Evolutionary conservation across 2,888 invertebrate species (phyloP).

Genomic region (Thymelicus lineola): DNA sequence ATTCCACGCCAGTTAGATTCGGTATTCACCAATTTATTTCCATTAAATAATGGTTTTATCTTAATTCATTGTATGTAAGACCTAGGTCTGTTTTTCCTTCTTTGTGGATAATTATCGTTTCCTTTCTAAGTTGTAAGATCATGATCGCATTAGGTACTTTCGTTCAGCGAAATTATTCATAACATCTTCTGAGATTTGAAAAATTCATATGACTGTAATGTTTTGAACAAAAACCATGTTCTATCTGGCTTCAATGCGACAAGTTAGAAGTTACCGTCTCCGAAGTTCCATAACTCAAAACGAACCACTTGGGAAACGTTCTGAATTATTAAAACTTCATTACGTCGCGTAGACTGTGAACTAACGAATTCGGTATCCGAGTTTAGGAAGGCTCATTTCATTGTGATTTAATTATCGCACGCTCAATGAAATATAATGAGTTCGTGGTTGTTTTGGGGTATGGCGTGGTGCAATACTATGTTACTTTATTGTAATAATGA

Average conservation of each 20-base stretch:
- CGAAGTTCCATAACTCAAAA: slow-evolving; percentile 23
- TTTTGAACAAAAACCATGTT: background rate
- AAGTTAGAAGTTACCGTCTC: slow-evolving; percentile 1
- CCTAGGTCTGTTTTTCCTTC: background rate
- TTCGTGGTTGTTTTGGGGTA: background rate
- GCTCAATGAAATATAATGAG: background rate
- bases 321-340: slow-evolving; percentile 46
- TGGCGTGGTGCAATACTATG: background rate
- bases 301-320: slow-evolving; percentile 35
- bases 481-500: too few relatives aligned
- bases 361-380: slow-evolving; percentile 8
- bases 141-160: too few relatives aligned
- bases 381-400: slow-evolving; percentile 13
- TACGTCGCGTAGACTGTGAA: slow-evolving; percentile 28
- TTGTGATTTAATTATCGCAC: slow-evolving; percentile 6
- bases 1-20: too few relatives aligned
- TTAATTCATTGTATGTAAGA: background rate
- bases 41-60: background rate
- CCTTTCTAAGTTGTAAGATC: too few relatives aligned
- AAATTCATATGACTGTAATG: background rate
- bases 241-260: background rate
- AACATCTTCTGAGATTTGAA: too few relatives aligned
- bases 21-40: too few relatives aligned
- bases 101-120: too few relatives aligned
- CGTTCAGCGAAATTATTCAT: too few relatives aligned